A percentile compares a stretch with the other conserved stretches of the same genome.
Evolutionary conservation across 92 coral and sea anemone species (phyloP).

Genomic region (Epizoanthus illoricatus): DNA sequence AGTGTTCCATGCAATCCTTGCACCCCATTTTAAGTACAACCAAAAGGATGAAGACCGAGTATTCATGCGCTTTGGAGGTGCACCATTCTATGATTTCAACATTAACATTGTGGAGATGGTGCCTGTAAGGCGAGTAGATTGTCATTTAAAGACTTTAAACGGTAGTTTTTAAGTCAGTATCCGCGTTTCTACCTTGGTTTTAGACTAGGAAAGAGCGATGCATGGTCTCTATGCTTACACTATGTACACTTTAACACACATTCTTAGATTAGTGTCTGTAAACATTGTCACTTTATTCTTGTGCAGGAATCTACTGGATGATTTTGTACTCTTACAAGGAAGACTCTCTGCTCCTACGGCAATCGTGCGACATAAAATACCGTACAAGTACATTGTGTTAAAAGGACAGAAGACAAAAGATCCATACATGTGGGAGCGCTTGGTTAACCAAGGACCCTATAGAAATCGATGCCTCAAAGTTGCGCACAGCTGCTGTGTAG

Average conservation of each 20-base stretch:
- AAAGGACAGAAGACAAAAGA: too few species aligned
- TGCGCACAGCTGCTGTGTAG: too few species aligned
- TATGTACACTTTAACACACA: too few species aligned
- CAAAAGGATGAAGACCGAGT: neutral
- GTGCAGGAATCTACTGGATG: neutral
- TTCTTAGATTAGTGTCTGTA: too few species aligned
- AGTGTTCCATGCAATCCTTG: neutral
- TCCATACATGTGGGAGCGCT: too few species aligned
- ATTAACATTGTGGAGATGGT: conserved; percentile 4
- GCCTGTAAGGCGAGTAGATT: neutral
- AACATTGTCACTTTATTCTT: neutral
- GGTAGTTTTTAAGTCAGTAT: neutral
- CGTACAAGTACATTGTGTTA: conserved; percentile 12
- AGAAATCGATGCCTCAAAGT: too few species aligned
- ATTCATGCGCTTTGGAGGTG: conserved; percentile 13
- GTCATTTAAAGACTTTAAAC: neutral
- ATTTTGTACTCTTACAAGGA: conserved; percentile 20
- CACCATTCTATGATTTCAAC: neutral
- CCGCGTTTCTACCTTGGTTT: neutral
- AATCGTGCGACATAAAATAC: neutral
- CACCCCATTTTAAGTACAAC: neutral
- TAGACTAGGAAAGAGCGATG: too few species aligned
- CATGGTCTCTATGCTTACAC: too few species aligned
- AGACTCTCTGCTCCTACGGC: neutral
- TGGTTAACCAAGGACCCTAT: too few species aligned